Percentiles rank a stretch among this genome's conserved stretches.
Evolutionary conservation across 2,797 vertebrate genomes (phyloP).

Genomic region (Tachyglossus aculeatus): DNA sequence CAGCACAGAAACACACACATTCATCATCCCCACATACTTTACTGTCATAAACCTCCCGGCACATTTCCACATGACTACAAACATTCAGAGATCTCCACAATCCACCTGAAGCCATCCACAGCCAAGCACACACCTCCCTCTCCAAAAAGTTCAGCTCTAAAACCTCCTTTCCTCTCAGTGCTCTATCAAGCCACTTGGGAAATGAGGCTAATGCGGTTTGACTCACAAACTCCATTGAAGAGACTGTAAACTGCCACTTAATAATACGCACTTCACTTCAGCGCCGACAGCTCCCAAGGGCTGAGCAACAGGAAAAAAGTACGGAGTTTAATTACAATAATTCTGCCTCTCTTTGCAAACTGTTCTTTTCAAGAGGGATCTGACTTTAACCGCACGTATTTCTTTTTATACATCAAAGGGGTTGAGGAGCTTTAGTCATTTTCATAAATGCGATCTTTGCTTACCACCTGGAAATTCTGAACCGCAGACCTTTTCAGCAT

Average conservation of each 20-base stretch:
- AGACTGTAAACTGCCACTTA: not conserved
- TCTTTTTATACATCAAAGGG: not conserved
- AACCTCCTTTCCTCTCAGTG: not conserved
- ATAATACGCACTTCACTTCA: not conserved
- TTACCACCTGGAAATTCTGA: not conserved
- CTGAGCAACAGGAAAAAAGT: not conserved
- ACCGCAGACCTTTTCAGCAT: not conserved
- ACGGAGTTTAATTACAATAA: not conserved
- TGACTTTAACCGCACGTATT: not conserved
- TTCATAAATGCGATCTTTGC: not conserved
- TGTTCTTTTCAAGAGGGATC: not conserved
- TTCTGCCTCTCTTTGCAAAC: not conserved
- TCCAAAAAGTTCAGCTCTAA: no score
- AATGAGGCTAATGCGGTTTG: not conserved
- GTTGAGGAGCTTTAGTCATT: not conserved
- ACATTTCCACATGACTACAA: no score
- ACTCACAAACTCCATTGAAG: not conserved
- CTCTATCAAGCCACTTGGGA: not conserved
- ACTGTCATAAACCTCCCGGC: no score
- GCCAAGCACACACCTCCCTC: no score
- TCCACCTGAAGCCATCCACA: no score
- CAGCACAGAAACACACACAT: no score
- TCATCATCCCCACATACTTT: no score
- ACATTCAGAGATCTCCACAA: no score
- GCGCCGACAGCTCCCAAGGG: not conserved